phyloP scores from a whole-genome alignment of 2,113 vertebrate genomes.

The Heteronetta atricapilla region DNA sequence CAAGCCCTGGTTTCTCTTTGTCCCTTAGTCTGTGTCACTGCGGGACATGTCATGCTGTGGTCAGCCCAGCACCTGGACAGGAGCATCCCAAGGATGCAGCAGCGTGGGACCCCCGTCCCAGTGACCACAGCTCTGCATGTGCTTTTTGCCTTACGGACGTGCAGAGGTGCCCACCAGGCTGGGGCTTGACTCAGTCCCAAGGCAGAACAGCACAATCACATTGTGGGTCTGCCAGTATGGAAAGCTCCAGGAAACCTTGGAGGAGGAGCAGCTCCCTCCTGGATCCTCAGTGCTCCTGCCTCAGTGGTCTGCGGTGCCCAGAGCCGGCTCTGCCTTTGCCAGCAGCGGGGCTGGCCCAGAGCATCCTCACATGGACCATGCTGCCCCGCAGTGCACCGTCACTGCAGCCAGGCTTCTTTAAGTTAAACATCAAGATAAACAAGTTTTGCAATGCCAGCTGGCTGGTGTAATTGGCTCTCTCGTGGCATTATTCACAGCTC shows the following conservation, averaged over 20 bases:
- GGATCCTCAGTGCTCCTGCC: neutral
- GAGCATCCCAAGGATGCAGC: neutral
- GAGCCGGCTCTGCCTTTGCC: too few species aligned
- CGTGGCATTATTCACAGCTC: constrained; percentile 64
- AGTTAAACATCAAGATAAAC: constrained; percentile 26
- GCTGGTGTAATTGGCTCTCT: constrained; percentile 70
- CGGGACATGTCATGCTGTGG: neutral
- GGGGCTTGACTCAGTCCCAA: neutral
- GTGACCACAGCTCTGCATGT: too few species aligned
- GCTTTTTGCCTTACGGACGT: neutral
- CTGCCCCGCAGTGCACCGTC: neutral
- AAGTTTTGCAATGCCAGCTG: constrained; percentile 71
- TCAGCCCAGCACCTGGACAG: neutral
- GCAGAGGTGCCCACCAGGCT: neutral
- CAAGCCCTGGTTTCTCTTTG: neutral
- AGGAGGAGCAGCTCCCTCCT: neutral
- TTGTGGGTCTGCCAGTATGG: neutral
- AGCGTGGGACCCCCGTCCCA: neutral
- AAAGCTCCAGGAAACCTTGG: neutral
- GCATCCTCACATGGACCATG: neutral
- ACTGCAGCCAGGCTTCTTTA: constrained; percentile 36
- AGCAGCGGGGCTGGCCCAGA: neutral
- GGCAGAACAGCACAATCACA: neutral
- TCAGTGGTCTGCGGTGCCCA: too few species aligned
- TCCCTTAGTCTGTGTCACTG: too few species aligned